Evolutionary conservation across 2,888 invertebrate genomes (phyloP).

Genomic region (Drosophila paramelanica): DNA sequence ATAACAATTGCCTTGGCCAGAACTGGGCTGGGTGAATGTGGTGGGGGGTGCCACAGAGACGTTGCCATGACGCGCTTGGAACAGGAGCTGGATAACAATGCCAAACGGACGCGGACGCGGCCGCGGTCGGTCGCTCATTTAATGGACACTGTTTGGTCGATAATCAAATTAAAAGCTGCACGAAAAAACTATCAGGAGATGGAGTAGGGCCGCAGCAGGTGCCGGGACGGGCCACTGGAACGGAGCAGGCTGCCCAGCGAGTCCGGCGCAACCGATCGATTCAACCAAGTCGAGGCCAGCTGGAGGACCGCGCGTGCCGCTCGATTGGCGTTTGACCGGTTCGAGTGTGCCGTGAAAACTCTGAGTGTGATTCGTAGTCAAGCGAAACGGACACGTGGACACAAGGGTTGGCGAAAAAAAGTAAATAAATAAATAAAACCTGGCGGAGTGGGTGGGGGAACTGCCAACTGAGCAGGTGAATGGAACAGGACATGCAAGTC

Average conservation of each 20-base stretch:
- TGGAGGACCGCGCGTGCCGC: slow-evolving; percentile 49
- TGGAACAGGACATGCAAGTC: background rate
- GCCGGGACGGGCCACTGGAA: slow-evolving; percentile 2
- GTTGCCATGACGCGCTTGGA: slow-evolving; percentile 60
- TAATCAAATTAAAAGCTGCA: slow-evolving; percentile 80
- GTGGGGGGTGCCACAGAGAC: slow-evolving; percentile 24
- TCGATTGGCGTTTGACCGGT: slow-evolving; percentile 60
- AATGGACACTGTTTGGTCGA: slow-evolving; percentile 84
- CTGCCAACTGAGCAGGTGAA: slow-evolving; percentile 22
- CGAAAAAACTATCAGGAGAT: slow-evolving; percentile 1
- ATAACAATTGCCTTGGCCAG: slow-evolving; percentile 65
- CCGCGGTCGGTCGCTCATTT: slow-evolving; percentile 72
- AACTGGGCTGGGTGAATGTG: background rate
- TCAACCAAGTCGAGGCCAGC: slow-evolving; percentile 54
- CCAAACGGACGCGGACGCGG: slow-evolving; percentile 53
- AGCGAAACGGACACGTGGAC: slow-evolving; percentile 34
- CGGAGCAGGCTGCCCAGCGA: slow-evolving; percentile 7
- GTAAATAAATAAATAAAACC: background rate
- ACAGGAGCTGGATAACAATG: slow-evolving; percentile 58
- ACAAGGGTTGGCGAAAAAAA: slow-evolving; percentile 25
- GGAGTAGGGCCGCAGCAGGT: slow-evolving; percentile 25
- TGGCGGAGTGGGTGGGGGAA: too few species aligned
- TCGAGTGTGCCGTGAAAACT: background rate
- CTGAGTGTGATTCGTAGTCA: slow-evolving; percentile 25
- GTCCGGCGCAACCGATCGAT: slow-evolving; percentile 36